phyloP scores from a whole-genome alignment of 2,888 invertebrate species.

The Eulithis testata region DNA sequence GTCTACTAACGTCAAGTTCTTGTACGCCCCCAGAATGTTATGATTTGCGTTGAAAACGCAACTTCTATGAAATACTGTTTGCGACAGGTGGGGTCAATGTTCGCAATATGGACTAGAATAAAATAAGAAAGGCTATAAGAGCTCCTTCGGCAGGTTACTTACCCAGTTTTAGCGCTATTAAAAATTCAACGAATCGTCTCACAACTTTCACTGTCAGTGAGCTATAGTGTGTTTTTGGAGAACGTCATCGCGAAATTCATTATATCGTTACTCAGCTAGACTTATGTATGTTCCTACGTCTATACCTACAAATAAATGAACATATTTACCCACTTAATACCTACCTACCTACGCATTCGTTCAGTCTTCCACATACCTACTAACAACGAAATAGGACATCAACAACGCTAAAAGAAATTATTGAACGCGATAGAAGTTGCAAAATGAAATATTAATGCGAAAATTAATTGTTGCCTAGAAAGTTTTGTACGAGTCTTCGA shows the following conservation, averaged over 20 bases:
- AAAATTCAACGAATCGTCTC: constrained; percentile 80
- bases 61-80: constrained; percentile 41
- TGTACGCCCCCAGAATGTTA: too few species aligned
- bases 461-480: constrained; percentile 83
- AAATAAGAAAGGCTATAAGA: constrained; percentile 76
- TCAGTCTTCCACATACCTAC: too few species aligned
- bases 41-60: too few species aligned
- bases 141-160: constrained; percentile 74
- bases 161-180: constrained; percentile 78
- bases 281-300: not conserved
- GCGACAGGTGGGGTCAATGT: constrained; percentile 65
- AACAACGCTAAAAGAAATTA: constrained; percentile 42
- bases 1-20: too few species aligned
- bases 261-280: constrained; percentile 1
- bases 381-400: constrained; percentile 31
- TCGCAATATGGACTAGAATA: constrained; percentile 72
- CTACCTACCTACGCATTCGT: not conserved
- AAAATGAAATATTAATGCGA: constrained; percentile 83
- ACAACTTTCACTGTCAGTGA: constrained; percentile 78
- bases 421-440: constrained; percentile 65
- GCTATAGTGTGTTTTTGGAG: constrained; percentile 52
- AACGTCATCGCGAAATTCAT: constrained; percentile 47
- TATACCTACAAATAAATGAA: not conserved
- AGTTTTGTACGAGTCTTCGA: constrained; percentile 76
- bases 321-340: not conserved